Percentiles rank a stretch among this genome's conserved stretches.
Conservation (phyloP, 2,888 invertebrate species). For the Drosophila neoperkinsi region DNA sequence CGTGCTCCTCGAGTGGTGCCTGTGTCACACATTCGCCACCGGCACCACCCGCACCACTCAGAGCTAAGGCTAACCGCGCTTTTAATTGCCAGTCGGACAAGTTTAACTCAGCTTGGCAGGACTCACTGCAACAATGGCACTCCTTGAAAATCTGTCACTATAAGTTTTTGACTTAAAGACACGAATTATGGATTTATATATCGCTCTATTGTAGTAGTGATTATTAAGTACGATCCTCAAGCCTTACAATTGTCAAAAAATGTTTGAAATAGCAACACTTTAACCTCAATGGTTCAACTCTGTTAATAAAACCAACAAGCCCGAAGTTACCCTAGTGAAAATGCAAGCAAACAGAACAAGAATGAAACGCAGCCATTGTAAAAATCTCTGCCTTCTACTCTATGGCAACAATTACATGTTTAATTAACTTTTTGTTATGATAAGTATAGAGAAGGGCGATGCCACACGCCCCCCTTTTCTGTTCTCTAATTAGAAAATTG, state of each 20-base stretch:
- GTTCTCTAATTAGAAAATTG: conserved; percentile 35
- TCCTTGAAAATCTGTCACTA: conserved; percentile 7
- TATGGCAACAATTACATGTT: conserved; percentile 75
- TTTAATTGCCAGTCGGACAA: conserved; percentile 58
- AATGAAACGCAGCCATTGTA: conserved; percentile 30
- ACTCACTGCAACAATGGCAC: conserved; percentile 29
- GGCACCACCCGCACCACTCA: conserved; percentile 1
- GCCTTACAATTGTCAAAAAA: not conserved
- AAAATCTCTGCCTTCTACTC: conserved; percentile 50
- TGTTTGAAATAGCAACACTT: not conserved
- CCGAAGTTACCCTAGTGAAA: conserved; percentile 11
- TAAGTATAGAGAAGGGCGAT: conserved; percentile 31
- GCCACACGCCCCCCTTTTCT: not conserved
- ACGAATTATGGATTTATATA: conserved; percentile 2
- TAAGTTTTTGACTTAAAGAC: conserved; percentile 8
- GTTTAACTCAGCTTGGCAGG: conserved; percentile 14
- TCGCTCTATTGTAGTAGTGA: not conserved
- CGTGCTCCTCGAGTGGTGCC: conserved; percentile 37
- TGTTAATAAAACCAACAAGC: conserved; percentile 9
- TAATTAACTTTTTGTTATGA: conserved; percentile 78
- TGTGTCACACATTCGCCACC: conserved; percentile 38
- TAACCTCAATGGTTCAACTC: not conserved
- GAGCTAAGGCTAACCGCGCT: conserved; percentile 30
- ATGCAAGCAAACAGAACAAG: conserved; percentile 4
- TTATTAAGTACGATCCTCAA: not conserved